Evolutionary conservation across 2,113 vertebrate species (phyloP).

Genomic region (Plecotus auritus): DNA sequence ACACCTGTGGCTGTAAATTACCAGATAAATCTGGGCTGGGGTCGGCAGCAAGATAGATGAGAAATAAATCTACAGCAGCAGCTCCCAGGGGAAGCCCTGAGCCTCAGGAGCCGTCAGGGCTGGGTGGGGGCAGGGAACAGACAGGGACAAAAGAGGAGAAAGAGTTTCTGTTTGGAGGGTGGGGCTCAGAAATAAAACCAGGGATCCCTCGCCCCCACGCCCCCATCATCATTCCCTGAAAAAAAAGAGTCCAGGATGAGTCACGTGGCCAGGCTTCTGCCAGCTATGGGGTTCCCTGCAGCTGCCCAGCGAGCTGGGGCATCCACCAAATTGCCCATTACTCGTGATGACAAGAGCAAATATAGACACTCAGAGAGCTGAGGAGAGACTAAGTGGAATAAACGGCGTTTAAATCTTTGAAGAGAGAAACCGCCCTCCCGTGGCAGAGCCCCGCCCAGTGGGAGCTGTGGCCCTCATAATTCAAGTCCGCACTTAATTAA

Average conservation of each 20-base stretch:
- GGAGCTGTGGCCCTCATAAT: slow-evolving; percentile 48
- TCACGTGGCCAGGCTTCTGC: not conserved
- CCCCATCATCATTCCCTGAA: too few relatives aligned
- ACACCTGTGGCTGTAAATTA: not conserved
- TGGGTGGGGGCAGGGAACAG: not conserved
- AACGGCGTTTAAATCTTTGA: slow-evolving; percentile 3
- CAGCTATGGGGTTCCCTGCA: not conserved
- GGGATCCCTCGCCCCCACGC: not conserved
- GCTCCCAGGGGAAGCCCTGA: not conserved
- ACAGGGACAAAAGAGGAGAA: not conserved
- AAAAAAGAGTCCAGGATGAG: not conserved
- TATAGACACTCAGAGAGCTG: slow-evolving; percentile 50
- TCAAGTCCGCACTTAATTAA: slow-evolving; percentile 71
- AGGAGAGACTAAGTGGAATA: not conserved
- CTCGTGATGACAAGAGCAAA: slow-evolving; percentile 51
- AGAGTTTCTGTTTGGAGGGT: not conserved
- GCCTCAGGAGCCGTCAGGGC: not conserved
- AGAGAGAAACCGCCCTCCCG: slow-evolving; percentile 27
- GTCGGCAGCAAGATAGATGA: not conserved
- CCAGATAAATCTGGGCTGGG: not conserved
- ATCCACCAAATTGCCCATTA: not conserved
- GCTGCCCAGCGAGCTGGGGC: not conserved
- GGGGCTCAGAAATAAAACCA: not conserved
- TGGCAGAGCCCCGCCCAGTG: slow-evolving; percentile 10
- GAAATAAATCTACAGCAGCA: not conserved